These are phyloP conservation scores for Hippasteria phrygiana DNA, from an alignment of 53 echinoderm and acorn worm genomes.

Conservation along the genomic window DNA sequence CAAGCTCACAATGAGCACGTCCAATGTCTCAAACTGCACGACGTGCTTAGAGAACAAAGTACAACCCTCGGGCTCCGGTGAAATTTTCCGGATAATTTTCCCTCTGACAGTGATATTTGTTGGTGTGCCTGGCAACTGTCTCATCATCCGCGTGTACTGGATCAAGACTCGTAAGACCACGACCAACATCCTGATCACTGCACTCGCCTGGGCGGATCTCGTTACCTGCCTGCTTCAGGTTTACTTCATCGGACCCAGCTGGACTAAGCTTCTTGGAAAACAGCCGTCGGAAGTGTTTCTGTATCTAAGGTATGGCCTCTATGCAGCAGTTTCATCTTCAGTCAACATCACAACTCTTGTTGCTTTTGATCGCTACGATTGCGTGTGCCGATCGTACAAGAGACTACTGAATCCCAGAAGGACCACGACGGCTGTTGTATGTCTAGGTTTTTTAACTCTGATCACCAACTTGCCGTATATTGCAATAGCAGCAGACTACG, in stretches of 20 bases:
- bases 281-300: not conserved
- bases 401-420: not conserved
- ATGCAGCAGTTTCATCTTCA: not conserved
- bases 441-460: not conserved
- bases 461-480: not conserved
- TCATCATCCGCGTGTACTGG: constrained; percentile 1
- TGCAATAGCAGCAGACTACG: not conserved
- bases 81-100: not conserved
- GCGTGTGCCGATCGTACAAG: constrained; percentile 1
- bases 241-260: not conserved
- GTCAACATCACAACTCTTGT: constrained; percentile 1
- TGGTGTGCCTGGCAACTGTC: constrained; percentile 19
- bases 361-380: constrained; percentile 16
- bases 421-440: not conserved
- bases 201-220: not conserved
- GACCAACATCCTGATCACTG: constrained; percentile 8
- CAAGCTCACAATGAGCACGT: not conserved
- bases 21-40: not conserved
- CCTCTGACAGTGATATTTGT: not conserved
- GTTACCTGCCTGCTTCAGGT: not conserved
- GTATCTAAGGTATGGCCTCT: not conserved
- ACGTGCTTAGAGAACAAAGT: not conserved
- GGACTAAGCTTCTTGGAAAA: not conserved
- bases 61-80: too few species aligned
- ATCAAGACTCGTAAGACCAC: not conserved